Evolutionary conservation across 2,113 vertebrate species (phyloP).

Genomic region (Chaetura pelagica): DNA sequence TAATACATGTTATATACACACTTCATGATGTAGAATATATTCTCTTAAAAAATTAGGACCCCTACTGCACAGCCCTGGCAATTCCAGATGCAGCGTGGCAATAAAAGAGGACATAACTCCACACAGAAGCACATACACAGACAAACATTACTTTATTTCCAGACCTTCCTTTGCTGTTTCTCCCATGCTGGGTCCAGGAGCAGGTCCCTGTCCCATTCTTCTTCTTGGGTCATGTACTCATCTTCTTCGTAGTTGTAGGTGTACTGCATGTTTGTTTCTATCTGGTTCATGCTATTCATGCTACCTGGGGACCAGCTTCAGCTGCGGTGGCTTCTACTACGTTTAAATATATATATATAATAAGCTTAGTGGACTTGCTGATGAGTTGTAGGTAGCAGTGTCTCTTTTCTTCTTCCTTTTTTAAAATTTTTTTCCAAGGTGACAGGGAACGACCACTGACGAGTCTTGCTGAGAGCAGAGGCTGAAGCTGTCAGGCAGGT

Average conservation of each 20-base stretch:
- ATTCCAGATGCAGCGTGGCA: not conserved
- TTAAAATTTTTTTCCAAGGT: not conserved
- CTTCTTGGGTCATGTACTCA: conserved; percentile 86
- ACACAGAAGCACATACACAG: not conserved
- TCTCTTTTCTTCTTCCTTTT: not conserved
- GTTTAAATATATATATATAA: not conserved
- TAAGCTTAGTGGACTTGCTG: not conserved
- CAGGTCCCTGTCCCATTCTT: conserved; percentile 87
- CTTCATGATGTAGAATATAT: not conserved
- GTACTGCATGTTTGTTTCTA: conserved; percentile 83
- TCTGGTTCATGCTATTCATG: conserved; percentile 77
- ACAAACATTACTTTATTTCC: conserved; percentile 21
- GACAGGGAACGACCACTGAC: not conserved
- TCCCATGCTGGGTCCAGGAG: conserved; percentile 87
- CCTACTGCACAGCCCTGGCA: not conserved
- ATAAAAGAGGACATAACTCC: not conserved
- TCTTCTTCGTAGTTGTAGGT: conserved; percentile 82
- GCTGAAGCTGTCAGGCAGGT: not conserved
- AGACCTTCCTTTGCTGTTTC: conserved; percentile 87
- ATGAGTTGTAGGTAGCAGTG: not conserved
- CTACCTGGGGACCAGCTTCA: conserved; percentile 5
- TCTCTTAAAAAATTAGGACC: not conserved
- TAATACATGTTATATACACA: not conserved
- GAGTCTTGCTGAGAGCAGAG: not conserved
- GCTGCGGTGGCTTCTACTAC: not conserved